phyloP scores from a whole-genome alignment of 2,888 invertebrate species.

The Orchesella flavescens region DNA sequence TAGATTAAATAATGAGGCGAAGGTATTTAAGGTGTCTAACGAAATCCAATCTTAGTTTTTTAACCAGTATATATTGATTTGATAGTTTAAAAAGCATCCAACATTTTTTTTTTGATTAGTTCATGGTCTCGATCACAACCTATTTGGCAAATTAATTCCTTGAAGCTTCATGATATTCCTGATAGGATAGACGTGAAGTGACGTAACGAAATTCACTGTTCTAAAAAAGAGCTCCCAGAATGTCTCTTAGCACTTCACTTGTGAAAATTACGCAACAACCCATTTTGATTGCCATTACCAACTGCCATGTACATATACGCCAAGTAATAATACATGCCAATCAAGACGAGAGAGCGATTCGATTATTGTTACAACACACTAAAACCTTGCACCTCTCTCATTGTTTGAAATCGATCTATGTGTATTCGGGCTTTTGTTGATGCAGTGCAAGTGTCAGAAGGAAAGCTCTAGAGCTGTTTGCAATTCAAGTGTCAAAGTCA shows the following conservation, averaged over 20 bases:
- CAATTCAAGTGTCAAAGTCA: constrained; percentile 21
- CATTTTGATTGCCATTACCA: constrained; percentile 42
- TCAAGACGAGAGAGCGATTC: neutral
- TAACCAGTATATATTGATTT: neutral
- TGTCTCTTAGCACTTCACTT: constrained; percentile 24
- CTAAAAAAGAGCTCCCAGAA: neutral
- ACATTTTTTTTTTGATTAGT: constrained; percentile 1
- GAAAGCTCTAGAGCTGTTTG: too few relatives aligned
- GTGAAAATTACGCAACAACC: constrained; percentile 17
- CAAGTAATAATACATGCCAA: constrained; percentile 25
- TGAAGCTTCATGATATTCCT: neutral
- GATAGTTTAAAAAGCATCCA: neutral
- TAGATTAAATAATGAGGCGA: constrained; percentile 23
- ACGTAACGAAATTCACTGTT: neutral
- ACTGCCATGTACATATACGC: too few relatives aligned
- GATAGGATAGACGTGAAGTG: neutral
- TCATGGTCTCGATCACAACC: constrained; percentile 9
- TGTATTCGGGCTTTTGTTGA: neutral
- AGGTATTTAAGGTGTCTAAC: neutral
- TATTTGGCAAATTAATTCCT: neutral
- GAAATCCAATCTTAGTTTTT: neutral
- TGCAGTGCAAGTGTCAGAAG: neutral
- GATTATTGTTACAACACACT: too few relatives aligned
- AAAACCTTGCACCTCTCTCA: neutral
- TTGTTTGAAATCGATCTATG: constrained; percentile 10